These are phyloP conservation scores for Drosophila setosimentum DNA, from an alignment of 2,888 invertebrate genomes.

Conservation along the genomic window DNA sequence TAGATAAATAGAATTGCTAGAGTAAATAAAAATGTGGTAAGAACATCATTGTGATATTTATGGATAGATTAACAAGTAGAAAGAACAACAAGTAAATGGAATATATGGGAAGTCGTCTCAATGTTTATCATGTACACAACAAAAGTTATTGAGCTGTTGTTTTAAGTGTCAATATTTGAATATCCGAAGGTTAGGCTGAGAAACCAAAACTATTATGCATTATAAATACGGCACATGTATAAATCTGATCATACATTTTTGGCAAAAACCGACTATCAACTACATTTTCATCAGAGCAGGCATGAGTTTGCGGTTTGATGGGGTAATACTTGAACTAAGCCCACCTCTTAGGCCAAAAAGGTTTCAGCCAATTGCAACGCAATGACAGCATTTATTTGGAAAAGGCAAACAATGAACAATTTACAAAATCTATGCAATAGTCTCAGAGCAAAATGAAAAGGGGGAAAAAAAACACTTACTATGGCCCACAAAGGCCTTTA, in stretches of 20 bases:
- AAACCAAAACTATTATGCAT: constrained; percentile 15
- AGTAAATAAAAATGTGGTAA: constrained; percentile 3
- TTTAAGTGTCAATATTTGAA: constrained; percentile 37
- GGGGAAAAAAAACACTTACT: background rate
- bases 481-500: constrained; percentile 33
- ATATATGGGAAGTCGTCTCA: background rate
- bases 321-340: constrained; percentile 8
- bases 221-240: background rate
- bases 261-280: constrained; percentile 4
- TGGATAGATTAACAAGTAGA: background rate
- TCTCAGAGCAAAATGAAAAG: background rate
- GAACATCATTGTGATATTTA: constrained; percentile 6
- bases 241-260: constrained; percentile 17
- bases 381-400: constrained; percentile 61
- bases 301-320: constrained; percentile 5
- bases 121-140: constrained; percentile 17
- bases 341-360: background rate
- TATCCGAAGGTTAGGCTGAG: constrained; percentile 8
- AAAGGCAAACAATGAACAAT: constrained; percentile 62
- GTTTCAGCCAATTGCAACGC: constrained; percentile 9
- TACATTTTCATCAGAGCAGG: constrained; percentile 12
- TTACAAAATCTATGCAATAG: constrained; percentile 48
- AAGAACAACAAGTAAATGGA: background rate
- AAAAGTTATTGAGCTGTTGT: constrained; percentile 9
- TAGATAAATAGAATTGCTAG: background rate